A percentile compares a stretch with the other conserved stretches of the same genome.
Conservation (phyloP, 2,113 vertebrate genomes). For the Phyllostomus hastatus region DNA sequence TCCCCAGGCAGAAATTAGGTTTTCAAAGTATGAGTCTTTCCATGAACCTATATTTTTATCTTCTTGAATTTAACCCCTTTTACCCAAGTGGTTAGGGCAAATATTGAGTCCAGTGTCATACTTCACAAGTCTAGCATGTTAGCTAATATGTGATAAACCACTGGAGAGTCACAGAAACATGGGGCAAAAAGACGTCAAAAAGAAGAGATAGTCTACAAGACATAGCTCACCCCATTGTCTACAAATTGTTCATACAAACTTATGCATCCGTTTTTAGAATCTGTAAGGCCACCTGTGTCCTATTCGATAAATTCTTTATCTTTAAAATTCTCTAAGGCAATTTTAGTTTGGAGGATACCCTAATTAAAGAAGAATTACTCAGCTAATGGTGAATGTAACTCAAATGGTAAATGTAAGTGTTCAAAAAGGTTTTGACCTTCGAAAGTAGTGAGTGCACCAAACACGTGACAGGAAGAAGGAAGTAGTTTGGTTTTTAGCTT, state of each 20-base stretch:
- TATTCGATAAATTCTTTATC: not conserved
- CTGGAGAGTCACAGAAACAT: not conserved
- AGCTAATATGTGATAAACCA: not conserved
- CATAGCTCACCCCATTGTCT: not conserved
- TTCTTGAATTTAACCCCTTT: not conserved
- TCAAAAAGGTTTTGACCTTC: slow-evolving; percentile 21
- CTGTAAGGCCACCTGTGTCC: not conserved
- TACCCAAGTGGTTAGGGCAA: not conserved
- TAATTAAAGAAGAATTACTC: not conserved
- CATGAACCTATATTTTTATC: not conserved
- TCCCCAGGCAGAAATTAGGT: not conserved
- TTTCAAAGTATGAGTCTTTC: not conserved
- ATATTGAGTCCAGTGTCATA: not conserved
- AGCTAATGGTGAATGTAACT: not conserved
- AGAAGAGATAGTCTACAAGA: not conserved
- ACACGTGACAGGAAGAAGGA: slow-evolving; percentile 17
- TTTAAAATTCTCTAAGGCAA: not conserved
- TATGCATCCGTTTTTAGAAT: not conserved
- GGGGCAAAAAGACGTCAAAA: not conserved
- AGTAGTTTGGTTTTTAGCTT: not conserved
- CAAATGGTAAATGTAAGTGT: not conserved
- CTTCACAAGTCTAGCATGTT: not conserved
- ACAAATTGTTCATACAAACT: not conserved
- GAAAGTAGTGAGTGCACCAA: not conserved
- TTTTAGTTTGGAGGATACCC: not conserved